These are phyloP conservation scores for Eurystomus glaucurus DNA, from an alignment of 2,797 vertebrate genomes.

Conservation along the genomic window DNA sequence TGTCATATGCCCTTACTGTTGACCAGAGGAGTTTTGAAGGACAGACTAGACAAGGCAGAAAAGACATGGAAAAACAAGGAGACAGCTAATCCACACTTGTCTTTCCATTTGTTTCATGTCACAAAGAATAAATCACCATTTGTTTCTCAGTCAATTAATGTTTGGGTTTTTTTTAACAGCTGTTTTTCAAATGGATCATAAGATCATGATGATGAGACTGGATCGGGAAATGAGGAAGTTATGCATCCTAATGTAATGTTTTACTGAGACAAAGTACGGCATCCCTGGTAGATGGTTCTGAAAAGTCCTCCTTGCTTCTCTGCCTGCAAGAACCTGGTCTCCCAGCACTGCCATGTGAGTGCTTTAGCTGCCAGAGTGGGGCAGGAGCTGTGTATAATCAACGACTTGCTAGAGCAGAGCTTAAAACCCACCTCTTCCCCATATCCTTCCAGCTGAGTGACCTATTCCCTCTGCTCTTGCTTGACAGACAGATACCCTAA, in stretches of 20 bases:
- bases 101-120: background rate
- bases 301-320: background rate
- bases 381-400: background rate
- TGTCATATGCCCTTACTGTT: background rate
- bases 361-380: background rate
- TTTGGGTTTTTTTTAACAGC: background rate
- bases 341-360: background rate
- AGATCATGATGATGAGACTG: background rate
- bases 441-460: background rate
- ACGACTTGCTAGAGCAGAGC: background rate
- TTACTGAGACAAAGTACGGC: background rate
- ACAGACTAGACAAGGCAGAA: background rate
- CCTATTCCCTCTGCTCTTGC: background rate
- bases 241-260: background rate
- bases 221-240: constrained; percentile 7
- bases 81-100: background rate
- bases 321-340: background rate
- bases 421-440: background rate
- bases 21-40: background rate
- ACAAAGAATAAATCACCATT: background rate
- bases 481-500: background rate
- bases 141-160: background rate
- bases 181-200: background rate
- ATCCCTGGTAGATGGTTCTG: background rate
- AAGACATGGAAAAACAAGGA: background rate